phyloP scores from a whole-genome alignment of 2,797 vertebrate genomes.

The Pangasius larnaudii region DNA sequence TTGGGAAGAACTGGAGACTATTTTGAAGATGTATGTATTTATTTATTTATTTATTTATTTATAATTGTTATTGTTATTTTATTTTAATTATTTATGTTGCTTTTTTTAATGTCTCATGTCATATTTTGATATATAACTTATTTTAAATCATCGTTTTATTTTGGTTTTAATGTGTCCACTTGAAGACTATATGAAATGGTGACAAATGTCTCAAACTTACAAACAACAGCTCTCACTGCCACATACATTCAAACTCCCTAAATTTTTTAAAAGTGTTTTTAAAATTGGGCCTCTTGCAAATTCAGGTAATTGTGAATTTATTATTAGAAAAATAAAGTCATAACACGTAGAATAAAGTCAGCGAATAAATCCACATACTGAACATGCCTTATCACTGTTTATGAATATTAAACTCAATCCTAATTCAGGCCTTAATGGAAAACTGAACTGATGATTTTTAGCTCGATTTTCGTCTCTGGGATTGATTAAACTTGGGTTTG shows the following conservation, averaged over 20 bases:
- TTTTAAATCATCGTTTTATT: neutral
- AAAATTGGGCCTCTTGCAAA: constrained; percentile 3
- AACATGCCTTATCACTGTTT: neutral
- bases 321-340: neutral
- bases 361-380: neutral
- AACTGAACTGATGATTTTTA: neutral
- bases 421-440: neutral
- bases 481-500: neutral
- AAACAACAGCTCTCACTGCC: constrained; percentile 51
- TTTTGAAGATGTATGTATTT: neutral
- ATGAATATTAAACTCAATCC: neutral
- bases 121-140: neutral
- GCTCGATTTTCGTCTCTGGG: neutral
- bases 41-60: neutral
- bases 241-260: neutral
- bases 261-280: neutral
- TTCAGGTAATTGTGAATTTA: constrained; percentile 4
- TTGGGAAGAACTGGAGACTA: neutral
- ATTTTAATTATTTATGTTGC: too few species aligned
- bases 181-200: too few species aligned
- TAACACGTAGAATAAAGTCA: neutral
- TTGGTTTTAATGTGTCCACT: neutral
- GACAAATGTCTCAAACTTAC: neutral
- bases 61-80: neutral
- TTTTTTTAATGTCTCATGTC: neutral